Base-by-base conservation (phyloP, 1,140 invertebrate genomes). In the Cyclina sinensis region DNA sequence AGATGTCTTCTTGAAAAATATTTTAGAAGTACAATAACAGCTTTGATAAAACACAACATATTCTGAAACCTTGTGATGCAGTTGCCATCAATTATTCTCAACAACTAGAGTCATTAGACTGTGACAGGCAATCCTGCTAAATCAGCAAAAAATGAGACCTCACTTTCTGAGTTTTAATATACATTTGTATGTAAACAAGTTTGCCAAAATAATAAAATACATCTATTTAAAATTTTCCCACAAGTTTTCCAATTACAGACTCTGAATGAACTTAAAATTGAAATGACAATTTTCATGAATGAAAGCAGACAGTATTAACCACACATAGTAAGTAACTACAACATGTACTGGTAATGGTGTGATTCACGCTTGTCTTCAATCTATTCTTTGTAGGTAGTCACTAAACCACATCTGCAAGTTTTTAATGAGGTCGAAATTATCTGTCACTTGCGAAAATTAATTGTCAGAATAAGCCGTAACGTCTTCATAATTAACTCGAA, bases 381-480 rank as follows among this genome's bases (percentile, higher is more conserved):
- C 73, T 76, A 21, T 46, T 76, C 73, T 35, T 78, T 78, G 74
- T 78, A 54, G 74, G 32, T 78, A 78, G 74, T 78, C 74, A 78
- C 24, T 78, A 27, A 78, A 78, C 46, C 74, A 54, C 43, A 74
- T 35, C 14, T 51, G 46, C 43, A 48, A 78, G 46, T 57, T 51
- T 78, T 78, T 78, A 51, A 78, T 78, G 74, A 78, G 74, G 46
- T 78, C 35, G 74, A 78, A 62, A 51, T 78, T 78, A 78, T 78
- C 48, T 78, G 74, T 78, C 74, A 78, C 46, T 78, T 32, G 43
- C 46, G 48, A 27, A 78, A 78, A 78, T 51, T 78, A 51, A 78
- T 51, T 78, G 43, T 48, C 46, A 35, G 54, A 78, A 16, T 51
- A 16, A 78, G 48, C 43, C 74, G 27, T 24, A 27, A 78, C 54